Evolutionary conservation across 2,113 vertebrate genomes (phyloP).

Genomic region (Pterophyllum scalare): DNA sequence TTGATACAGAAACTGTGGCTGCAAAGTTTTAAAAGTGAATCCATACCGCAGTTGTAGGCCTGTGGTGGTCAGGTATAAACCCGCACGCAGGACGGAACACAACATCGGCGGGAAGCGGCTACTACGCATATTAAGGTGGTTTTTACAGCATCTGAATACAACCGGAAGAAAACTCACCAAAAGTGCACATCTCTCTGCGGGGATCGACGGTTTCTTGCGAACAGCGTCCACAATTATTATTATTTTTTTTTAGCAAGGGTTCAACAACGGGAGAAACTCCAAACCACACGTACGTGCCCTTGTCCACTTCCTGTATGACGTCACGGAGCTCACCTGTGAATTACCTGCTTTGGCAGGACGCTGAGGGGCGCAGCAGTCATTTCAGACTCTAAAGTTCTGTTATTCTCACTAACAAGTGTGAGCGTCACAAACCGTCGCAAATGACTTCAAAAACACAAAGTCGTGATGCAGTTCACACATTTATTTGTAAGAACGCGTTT

Average conservation of each 20-base stretch:
- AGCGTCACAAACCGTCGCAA: accelerated
- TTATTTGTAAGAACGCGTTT: conserved; percentile 59
- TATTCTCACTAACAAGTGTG: not conserved
- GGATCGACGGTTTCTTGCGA: not conserved
- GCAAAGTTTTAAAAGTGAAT: not conserved
- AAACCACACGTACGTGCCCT: not conserved
- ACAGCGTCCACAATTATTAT: not conserved
- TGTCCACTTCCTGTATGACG: conserved; percentile 72
- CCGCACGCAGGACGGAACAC: not conserved
- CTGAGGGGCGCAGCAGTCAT: not conserved
- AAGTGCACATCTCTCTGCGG: conserved; percentile 59
- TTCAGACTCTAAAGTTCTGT: not conserved
- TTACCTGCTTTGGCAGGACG: conserved; percentile 31
- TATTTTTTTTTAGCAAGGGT: not conserved
- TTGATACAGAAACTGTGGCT: not conserved
- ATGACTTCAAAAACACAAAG: not conserved
- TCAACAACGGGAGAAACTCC: not conserved
- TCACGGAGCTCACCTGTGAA: conserved; percentile 58
- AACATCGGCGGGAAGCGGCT: not conserved
- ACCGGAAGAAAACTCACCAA: conserved; percentile 58
- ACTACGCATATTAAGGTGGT: not conserved
- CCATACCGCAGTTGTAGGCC: conserved; percentile 21
- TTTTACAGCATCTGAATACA: not conserved
- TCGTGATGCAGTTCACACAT: conserved; percentile 32
- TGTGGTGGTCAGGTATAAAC: not conserved